Conservation (phyloP, 2,113 vertebrate species). For the Amphiprion percula region DNA sequence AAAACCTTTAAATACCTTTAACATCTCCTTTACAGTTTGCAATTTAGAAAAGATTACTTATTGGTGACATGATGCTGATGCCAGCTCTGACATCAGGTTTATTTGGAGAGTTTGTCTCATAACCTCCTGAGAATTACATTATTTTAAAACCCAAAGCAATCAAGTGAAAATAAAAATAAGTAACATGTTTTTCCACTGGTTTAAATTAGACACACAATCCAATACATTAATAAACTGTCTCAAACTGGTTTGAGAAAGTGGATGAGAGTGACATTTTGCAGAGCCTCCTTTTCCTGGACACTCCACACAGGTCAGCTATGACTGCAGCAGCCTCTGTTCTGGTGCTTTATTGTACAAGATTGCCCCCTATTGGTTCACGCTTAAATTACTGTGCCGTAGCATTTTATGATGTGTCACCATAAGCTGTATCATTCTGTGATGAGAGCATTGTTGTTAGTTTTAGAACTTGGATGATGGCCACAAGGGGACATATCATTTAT, state of each 20-base stretch:
- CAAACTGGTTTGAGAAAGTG: neutral
- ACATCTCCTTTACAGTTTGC: neutral
- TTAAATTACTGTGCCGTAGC: constrained; percentile 23
- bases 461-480: neutral
- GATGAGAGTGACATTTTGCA: constrained; percentile 16
- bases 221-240: neutral
- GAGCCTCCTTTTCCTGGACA: constrained; percentile 9
- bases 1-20: neutral
- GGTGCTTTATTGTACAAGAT: constrained; percentile 65
- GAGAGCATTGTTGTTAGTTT: constrained; percentile 8
- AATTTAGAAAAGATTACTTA: neutral
- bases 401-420: neutral
- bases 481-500: neutral
- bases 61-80: neutral
- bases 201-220: neutral
- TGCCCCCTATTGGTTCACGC: constrained; percentile 72
- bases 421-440: neutral
- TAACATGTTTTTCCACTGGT: neutral
- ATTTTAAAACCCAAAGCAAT: constrained; percentile 3
- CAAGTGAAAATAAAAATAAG: neutral
- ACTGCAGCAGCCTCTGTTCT: neutral
- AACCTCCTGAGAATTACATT: neutral
- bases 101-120: neutral
- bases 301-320: constrained; percentile 13
- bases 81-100: neutral